Evolutionary conservation across 2,113 vertebrate genomes (phyloP).

Genomic region (Pogona vitticeps): DNA sequence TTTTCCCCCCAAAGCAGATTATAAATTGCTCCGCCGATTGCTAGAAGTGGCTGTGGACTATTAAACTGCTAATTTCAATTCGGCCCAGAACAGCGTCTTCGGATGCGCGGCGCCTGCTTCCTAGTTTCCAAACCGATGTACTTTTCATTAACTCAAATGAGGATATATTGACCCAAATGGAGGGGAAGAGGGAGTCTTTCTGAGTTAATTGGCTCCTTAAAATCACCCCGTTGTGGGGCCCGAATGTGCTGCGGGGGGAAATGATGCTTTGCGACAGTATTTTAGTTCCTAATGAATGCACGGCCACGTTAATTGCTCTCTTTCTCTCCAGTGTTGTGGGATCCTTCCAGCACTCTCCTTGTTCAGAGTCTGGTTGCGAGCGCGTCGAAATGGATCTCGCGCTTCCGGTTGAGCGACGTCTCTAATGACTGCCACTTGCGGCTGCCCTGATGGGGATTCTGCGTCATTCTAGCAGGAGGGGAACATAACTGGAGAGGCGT

Average conservation of each 20-base stretch:
- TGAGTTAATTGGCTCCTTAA: constrained; percentile 28
- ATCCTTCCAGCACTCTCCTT: neutral
- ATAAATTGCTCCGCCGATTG: constrained; percentile 12
- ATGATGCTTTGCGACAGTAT: neutral
- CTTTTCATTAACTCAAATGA: constrained; percentile 47
- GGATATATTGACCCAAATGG: constrained; percentile 44
- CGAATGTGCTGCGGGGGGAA: neutral
- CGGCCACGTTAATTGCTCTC: rapidly evolving
- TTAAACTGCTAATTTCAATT: constrained; percentile 47
- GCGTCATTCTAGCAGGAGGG: constrained; percentile 29
- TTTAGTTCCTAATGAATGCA: neutral
- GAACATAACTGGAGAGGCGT: constrained; percentile 32
- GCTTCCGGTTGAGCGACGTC: rapidly evolving
- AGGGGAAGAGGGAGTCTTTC: constrained; percentile 10
- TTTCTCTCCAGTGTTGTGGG: neutral
- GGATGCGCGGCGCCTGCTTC: constrained; percentile 27
- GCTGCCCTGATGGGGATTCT: constrained; percentile 41
- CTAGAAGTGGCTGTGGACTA: neutral
- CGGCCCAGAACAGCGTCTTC: neutral
- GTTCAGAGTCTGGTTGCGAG: neutral
- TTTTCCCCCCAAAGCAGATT: constrained; percentile 19
- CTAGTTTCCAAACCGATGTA: constrained; percentile 29
- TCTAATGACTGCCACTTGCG: neutral
- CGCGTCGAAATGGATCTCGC: neutral
- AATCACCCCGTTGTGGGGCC: neutral